These are phyloP conservation scores for Bellardia pandia DNA, from an alignment of 2,888 invertebrate species.

Conservation along the genomic window DNA sequence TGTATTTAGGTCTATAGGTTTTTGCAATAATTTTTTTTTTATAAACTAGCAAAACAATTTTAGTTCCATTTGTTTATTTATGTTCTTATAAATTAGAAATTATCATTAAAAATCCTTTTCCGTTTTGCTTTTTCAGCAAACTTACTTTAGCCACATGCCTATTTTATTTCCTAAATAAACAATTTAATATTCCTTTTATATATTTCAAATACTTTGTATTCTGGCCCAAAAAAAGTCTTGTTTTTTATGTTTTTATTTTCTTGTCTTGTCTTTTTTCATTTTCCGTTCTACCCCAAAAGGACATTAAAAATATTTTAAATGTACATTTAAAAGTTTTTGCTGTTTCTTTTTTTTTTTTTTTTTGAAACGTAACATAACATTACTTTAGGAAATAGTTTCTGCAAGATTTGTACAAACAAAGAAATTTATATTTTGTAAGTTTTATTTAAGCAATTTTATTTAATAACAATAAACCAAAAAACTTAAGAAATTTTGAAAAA, in stretches of 20 bases:
- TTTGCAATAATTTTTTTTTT: no score
- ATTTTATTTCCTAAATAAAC: neutral
- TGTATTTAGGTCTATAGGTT: no score
- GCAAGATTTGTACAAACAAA: constrained; percentile 32
- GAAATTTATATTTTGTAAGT: neutral
- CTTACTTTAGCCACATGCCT: no score
- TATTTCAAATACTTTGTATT: neutral
- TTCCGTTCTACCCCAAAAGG: constrained; percentile 14
- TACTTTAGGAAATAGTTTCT: constrained; percentile 43
- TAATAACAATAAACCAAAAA: neutral
- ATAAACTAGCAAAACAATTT: no score
- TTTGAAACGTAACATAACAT: constrained; percentile 30
- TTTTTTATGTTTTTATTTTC: neutral
- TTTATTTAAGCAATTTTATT: neutral
- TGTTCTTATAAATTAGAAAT: no score
- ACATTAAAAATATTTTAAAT: constrained; percentile 51
- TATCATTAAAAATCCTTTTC: no score
- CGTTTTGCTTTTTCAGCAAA: no score
- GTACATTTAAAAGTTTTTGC: constrained; percentile 46
- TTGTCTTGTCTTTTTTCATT: neutral
- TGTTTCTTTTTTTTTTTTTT: constrained; percentile 32
- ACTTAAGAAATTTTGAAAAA: neutral
- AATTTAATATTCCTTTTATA: neutral
- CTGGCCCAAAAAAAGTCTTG: neutral
- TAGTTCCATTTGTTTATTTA: no score